These are phyloP conservation scores for Ctenopoma kingsleyae DNA, from an alignment of 2,797 vertebrate genomes.

Conservation along the genomic window DNA sequence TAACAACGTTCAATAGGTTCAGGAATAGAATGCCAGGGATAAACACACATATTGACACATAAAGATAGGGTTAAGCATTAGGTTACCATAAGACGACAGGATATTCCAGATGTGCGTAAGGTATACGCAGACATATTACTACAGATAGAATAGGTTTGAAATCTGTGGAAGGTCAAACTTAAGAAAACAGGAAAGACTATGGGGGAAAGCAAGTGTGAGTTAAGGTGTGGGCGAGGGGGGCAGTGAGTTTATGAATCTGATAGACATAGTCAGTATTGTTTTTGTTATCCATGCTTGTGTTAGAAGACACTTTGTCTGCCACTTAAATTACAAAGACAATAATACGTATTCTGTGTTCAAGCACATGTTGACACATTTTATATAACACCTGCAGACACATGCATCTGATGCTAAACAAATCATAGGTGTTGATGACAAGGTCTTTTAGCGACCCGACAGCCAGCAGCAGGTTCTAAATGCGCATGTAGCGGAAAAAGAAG, in stretches of 20 bases:
- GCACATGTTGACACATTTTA: constrained; percentile 53
- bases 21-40: constrained; percentile 22
- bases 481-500: constrained; percentile 13
- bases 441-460: constrained; percentile 45
- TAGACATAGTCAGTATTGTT: constrained; percentile 43
- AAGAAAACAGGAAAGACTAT: no score
- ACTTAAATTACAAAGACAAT: constrained; percentile 41
- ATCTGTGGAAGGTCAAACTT: not conserved
- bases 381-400: constrained; percentile 55
- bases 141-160: not conserved
- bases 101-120: constrained; percentile 4
- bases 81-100: constrained; percentile 37
- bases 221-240: not conserved
- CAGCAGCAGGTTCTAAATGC: constrained; percentile 58
- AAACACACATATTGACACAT: constrained; percentile 38
- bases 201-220: not conserved
- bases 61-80: constrained; percentile 27
- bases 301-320: constrained; percentile 23
- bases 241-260: constrained; percentile 60
- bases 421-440: constrained; percentile 63
- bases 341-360: constrained; percentile 47
- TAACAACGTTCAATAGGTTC: constrained; percentile 62
- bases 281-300: constrained; percentile 25
- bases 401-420: constrained; percentile 67
- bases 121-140: not conserved